These are phyloP conservation scores for Ormyrus rosae DNA, from an alignment of 2,888 invertebrate genomes.

Conservation along the genomic window DNA sequence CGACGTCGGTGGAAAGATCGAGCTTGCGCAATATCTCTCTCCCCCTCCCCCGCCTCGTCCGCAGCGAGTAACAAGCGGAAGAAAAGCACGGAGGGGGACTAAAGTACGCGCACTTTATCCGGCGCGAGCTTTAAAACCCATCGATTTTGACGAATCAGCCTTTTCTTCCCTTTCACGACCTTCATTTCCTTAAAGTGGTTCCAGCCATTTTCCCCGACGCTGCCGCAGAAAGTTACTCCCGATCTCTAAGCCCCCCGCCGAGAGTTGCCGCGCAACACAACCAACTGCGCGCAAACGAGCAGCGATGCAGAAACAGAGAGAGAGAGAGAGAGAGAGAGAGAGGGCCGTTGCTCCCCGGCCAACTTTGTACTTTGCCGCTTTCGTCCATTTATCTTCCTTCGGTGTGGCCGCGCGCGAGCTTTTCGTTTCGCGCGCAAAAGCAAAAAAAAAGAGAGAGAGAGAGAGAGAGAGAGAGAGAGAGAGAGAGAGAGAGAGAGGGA, in stretches of 20 bases:
- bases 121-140: background rate
- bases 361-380: slow-evolving; percentile 50
- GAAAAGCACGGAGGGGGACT: background rate
- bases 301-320: slow-evolving; percentile 47
- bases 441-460: background rate
- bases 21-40: no score
- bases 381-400: slow-evolving; percentile 52
- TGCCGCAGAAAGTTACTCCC: slow-evolving; percentile 47
- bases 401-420: background rate
- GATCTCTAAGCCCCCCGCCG: slow-evolving; percentile 1
- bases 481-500: slow-evolving; percentile 3
- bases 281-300: slow-evolving; percentile 38
- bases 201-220: slow-evolving; percentile 37
- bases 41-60: no score
- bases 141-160: slow-evolving; percentile 40
- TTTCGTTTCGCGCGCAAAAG: background rate
- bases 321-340: background rate
- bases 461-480: background rate
- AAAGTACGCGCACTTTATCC: slow-evolving; percentile 14
- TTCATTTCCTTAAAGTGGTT: slow-evolving; percentile 51
- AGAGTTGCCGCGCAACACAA: slow-evolving; percentile 1
- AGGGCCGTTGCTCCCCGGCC: slow-evolving; percentile 11
- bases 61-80: no score
- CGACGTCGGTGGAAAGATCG: no score
- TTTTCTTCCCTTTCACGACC: slow-evolving; percentile 28